phyloP scores from a whole-genome alignment of 2,797 vertebrate genomes.

The Artibeus jamaicensis region DNA sequence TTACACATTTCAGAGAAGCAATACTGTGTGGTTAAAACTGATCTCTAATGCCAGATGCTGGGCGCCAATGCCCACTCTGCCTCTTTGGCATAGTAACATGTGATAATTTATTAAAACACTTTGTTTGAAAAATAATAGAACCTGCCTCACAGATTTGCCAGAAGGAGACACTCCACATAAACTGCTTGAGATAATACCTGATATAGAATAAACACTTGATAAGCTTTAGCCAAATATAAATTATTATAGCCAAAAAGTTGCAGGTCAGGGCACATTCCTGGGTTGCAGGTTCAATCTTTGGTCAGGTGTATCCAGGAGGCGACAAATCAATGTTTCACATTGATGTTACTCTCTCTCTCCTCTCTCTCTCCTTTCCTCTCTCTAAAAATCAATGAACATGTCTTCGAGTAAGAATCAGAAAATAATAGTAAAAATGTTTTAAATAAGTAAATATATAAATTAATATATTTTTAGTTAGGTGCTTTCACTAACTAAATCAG shows the following conservation, averaged over 20 bases:
- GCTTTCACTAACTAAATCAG: neutral
- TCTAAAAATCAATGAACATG: neutral
- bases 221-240: constrained; percentile 1
- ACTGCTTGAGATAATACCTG: neutral
- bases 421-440: neutral
- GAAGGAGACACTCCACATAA: neutral
- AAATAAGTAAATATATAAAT: neutral
- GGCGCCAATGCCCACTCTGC: neutral
- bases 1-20: neutral
- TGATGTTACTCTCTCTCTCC: neutral
- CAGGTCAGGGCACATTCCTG: neutral
- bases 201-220: neutral
- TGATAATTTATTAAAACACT: neutral
- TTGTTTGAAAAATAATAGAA: neutral
- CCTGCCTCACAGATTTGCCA: neutral
- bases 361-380: neutral
- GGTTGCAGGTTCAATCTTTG: neutral
- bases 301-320: neutral
- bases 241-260: neutral
- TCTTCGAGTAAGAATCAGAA: neutral
- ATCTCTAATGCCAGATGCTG: neutral
- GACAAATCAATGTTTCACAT: neutral
- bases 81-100: neutral
- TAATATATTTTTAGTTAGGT: neutral
- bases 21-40: neutral